phyloP scores from a whole-genome alignment of 2,113 vertebrate species.

The Chlamydotis undulata region DNA sequence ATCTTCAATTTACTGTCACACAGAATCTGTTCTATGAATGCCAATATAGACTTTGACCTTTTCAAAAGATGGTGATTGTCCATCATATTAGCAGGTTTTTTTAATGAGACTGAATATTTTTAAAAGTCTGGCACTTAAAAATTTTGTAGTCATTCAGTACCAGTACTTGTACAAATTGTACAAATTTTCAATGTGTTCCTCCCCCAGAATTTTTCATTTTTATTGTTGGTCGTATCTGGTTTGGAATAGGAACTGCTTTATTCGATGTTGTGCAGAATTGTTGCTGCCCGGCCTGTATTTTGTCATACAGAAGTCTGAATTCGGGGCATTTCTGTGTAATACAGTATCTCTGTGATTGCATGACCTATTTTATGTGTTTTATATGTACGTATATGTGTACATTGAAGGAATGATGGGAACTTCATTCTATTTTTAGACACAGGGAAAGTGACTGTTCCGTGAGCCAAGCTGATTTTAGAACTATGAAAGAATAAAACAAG shows the following conservation, averaged over 20 bases:
- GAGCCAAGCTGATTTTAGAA: neutral
- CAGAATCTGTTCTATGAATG: neutral
- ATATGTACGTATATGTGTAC: neutral
- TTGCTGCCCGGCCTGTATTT: neutral
- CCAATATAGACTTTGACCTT: neutral
- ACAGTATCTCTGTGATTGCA: neutral
- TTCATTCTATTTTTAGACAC: neutral
- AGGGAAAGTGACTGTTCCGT: neutral
- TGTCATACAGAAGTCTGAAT: neutral
- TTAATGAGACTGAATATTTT: neutral
- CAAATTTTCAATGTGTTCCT: neutral
- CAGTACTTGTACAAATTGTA: neutral
- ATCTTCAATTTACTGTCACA: neutral
- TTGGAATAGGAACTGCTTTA: neutral
- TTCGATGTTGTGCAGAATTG: neutral
- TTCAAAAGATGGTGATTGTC: neutral
- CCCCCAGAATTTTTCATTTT: neutral
- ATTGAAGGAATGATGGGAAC: neutral
- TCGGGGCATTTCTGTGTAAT: neutral
- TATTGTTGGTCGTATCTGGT: neutral
- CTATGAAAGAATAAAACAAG: neutral
- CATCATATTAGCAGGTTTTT: neutral
- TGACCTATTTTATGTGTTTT: neutral
- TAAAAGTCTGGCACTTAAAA: neutral
- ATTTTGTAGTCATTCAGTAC: neutral